Evolutionary conservation across 2,888 invertebrate species (phyloP).

Genomic region (Pyrochroa serraticornis): DNA sequence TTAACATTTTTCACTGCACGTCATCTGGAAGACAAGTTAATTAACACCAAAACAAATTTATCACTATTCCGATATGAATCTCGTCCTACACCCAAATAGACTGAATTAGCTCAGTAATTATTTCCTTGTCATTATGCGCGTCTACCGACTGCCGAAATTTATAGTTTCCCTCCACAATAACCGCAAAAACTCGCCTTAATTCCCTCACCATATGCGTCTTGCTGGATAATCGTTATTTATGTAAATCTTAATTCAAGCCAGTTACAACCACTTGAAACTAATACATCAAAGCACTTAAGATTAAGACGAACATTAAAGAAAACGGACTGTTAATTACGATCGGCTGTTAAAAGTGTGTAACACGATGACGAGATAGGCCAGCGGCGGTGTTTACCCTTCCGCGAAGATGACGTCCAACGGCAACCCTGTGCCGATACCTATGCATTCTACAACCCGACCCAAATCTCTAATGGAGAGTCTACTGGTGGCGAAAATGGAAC

Average conservation of each 20-base stretch:
- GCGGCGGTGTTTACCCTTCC: not conserved
- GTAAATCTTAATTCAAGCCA: slow-evolving; percentile 2
- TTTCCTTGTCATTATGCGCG: not conserved
- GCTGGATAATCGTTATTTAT: not conserved
- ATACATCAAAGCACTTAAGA: not conserved
- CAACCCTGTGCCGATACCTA: slow-evolving; percentile 53
- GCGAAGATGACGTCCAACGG: slow-evolving; percentile 62
- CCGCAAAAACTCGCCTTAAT: too few species aligned
- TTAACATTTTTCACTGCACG: too few species aligned
- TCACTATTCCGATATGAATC: too few species aligned
- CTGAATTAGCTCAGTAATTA: not conserved
- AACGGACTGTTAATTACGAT: not conserved
- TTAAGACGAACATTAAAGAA: not conserved
- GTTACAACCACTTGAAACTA: not conserved
- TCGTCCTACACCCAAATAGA: not conserved
- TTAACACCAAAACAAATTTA: too few species aligned
- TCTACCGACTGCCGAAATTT: too few species aligned
- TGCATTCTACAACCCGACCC: slow-evolving; percentile 58
- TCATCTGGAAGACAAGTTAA: too few species aligned
- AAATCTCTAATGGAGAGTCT: slow-evolving; percentile 82
- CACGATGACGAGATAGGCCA: not conserved
- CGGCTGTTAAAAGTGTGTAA: too few species aligned
- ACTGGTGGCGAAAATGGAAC: slow-evolving; percentile 82
- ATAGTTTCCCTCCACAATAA: not conserved
- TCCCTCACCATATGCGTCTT: too few species aligned